These are phyloP conservation scores for Dioctria linearis DNA, from an alignment of 2,888 invertebrate genomes.

Conservation along the genomic window DNA sequence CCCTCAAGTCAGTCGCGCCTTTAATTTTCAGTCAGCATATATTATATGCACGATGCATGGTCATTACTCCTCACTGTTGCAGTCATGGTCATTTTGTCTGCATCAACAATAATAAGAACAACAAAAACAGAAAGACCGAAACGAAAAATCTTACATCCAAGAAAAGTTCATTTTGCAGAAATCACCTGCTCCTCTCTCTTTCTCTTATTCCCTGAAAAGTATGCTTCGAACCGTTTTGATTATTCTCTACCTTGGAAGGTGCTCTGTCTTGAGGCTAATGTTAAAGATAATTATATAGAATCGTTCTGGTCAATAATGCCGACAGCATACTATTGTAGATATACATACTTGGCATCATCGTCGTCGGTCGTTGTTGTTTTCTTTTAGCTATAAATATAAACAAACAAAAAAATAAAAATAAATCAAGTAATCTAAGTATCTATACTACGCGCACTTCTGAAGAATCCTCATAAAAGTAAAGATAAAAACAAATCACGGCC, in stretches of 20 bases:
- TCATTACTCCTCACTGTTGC: constrained; percentile 41
- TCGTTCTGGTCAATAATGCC: constrained; percentile 54
- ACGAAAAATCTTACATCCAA: background rate
- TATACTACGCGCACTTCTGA: constrained; percentile 39
- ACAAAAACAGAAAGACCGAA: constrained; percentile 23
- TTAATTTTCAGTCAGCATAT: background rate
- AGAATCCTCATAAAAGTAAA: constrained; percentile 17
- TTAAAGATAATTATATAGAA: constrained; percentile 44
- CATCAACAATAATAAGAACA: constrained; percentile 13
- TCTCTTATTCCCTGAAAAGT: background rate
- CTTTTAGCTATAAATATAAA: background rate
- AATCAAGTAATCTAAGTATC: background rate
- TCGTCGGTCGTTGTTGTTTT: background rate
- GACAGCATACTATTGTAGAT: constrained; percentile 49
- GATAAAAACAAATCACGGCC: constrained; percentile 44
- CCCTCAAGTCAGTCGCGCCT: constrained; percentile 46
- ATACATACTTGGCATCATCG: constrained; percentile 12
- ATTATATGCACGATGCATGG: constrained; percentile 16
- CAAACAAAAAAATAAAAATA: constrained; percentile 1
- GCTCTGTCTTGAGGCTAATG: constrained; percentile 23
- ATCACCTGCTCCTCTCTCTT: constrained; percentile 26
- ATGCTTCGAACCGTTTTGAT: constrained; percentile 9
- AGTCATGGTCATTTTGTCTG: constrained; percentile 51
- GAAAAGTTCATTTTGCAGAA: constrained; percentile 23
- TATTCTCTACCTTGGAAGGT: constrained; percentile 19